Conservation (phyloP, 2,113 vertebrate genomes). For the Malurus alboscapulatus region DNA sequence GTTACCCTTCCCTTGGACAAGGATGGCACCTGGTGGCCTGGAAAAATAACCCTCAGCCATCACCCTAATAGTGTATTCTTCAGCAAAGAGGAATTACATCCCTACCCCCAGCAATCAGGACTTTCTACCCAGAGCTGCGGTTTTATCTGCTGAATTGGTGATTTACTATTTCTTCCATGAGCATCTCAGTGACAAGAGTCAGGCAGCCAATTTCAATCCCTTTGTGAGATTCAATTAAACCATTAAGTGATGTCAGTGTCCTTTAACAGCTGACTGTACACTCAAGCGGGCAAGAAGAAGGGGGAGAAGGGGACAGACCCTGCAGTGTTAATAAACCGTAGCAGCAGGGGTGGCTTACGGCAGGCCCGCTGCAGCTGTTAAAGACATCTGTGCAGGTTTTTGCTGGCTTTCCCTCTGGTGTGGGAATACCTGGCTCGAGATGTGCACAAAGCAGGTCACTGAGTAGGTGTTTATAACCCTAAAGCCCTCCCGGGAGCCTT, state of each 20-base stretch:
- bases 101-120: background rate
- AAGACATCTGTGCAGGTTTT: background rate
- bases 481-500: background rate
- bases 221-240: constrained; percentile 52
- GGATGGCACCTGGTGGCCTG: background rate
- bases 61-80: background rate
- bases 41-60: background rate
- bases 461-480: constrained; percentile 18
- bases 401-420: background rate
- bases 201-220: constrained; percentile 14
- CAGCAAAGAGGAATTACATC: background rate
- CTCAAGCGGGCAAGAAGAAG: background rate
- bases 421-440: background rate
- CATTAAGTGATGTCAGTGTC: constrained; percentile 43
- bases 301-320: background rate
- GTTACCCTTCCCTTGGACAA: background rate
- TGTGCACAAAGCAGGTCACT: background rate
- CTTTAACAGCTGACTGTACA: constrained; percentile 31
- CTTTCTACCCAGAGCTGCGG: background rate
- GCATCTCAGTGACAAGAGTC: background rate
- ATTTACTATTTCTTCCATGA: constrained; percentile 31
- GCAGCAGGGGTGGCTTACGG: constrained; percentile 4
- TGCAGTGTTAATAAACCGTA: constrained; percentile 20
- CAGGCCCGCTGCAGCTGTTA: constrained; percentile 13
- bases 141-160: constrained; percentile 24